A percentile compares a stretch with the other conserved stretches of the same genome.
Conservation (phyloP, 2,113 vertebrate genomes). For the Myrmecobius fasciatus region DNA sequence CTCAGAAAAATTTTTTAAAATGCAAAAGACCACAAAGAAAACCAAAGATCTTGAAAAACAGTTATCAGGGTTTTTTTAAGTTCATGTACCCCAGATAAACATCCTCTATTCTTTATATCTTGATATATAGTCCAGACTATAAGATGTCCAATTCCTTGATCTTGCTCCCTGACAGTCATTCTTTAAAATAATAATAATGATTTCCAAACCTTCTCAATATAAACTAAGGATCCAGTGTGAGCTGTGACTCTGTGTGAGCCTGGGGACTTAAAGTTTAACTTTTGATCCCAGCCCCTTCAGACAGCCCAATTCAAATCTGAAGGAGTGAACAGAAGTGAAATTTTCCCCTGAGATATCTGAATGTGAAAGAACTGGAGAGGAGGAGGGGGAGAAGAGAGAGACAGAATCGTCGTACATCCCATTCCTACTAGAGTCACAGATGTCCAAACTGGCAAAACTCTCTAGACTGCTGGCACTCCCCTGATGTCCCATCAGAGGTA, state of each 20-base stretch:
- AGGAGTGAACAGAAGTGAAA: background rate
- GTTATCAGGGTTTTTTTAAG: background rate
- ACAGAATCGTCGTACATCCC: background rate
- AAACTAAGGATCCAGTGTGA: background rate
- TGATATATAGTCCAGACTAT: background rate
- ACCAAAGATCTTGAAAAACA: background rate
- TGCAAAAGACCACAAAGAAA: background rate
- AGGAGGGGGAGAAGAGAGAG: background rate
- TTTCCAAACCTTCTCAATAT: background rate
- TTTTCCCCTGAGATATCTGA: background rate
- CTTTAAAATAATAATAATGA: background rate
- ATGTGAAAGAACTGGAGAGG: background rate
- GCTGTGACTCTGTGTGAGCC: background rate
- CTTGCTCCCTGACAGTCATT: background rate
- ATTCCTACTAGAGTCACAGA: slow-evolving; percentile 20
- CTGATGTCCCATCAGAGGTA: background rate
- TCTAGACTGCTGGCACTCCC: slow-evolving; percentile 30
- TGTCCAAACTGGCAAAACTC: slow-evolving; percentile 43
- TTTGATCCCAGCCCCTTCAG: background rate
- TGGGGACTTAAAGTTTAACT: background rate
- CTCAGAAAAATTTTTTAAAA: background rate
- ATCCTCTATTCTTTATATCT: background rate
- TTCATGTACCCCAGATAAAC: background rate
- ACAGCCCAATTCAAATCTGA: background rate
- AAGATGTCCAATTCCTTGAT: background rate